phyloP scores from a whole-genome alignment of 2,888 invertebrate species.

The Cephus pulcher region DNA sequence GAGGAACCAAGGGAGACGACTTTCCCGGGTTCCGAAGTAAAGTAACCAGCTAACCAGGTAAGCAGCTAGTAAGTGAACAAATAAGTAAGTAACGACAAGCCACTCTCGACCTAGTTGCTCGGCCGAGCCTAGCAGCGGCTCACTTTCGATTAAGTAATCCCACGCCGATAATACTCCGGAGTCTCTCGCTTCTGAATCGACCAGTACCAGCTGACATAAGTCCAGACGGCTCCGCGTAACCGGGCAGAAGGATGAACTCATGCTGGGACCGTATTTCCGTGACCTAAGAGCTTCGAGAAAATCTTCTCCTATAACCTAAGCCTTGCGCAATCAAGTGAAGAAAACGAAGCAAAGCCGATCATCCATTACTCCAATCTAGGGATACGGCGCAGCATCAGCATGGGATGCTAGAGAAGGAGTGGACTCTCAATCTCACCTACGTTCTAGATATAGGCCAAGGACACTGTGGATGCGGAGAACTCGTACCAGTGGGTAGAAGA shows the following conservation, averaged over 20 bases:
- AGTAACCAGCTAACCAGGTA: slow-evolving; percentile 30
- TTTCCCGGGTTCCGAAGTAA: not conserved
- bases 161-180: not conserved
- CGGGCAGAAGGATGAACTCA: slow-evolving; percentile 2
- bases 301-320: not conserved
- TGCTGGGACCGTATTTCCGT: not conserved
- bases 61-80: slow-evolving; percentile 33
- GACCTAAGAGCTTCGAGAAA: not conserved
- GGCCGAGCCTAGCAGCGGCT: slow-evolving; percentile 50
- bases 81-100: slow-evolving; percentile 29
- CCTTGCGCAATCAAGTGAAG: not conserved
- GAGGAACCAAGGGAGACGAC: not conserved
- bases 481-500: slow-evolving; percentile 45
- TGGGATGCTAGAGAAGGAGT: not conserved
- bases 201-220: not conserved
- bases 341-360: not conserved
- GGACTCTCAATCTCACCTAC: not conserved
- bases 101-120: slow-evolving; percentile 54
- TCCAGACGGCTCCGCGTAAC: slow-evolving; percentile 7
- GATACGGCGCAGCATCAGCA: not conserved
- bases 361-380: not conserved
- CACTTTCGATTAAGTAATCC: slow-evolving; percentile 57
- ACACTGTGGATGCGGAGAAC: slow-evolving; percentile 31
- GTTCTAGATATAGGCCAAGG: slow-evolving; percentile 43
- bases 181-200: not conserved